Evolutionary conservation across 2,888 invertebrate genomes (phyloP), one percentile per base, ranked within the genome.

Genomic region (Andrena flavipes): DNA sequence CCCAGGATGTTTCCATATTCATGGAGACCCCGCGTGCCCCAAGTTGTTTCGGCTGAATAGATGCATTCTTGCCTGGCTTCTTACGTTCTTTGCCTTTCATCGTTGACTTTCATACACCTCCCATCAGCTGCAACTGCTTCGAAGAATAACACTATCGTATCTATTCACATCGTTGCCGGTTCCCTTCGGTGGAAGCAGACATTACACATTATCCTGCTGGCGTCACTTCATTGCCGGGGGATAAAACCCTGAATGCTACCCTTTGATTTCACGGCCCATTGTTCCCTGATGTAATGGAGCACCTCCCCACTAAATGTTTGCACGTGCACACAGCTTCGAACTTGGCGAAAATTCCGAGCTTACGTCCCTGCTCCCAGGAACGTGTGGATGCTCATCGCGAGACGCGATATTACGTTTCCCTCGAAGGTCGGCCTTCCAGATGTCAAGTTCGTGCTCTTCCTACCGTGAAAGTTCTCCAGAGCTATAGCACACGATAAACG

Each of bases 1-100:
- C 95, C 96, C 96, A 96, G 33, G 96, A 95, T 80, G 95, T 95
- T 89, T 95, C 95, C 73, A 95, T 92, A 91, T 95, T 95, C 73
- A 95, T 91, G 13, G 95, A 95, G 59, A 95, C 94, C 23, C 95
- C 94, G 16, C 87, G 90, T 51, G 90, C 77, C 75, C 87, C 87
- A 72, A 88, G 79, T n/a, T 89, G 88, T 33, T 89, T 88, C 63
- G 90, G 82, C 74, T 84, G 88, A 42, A 89, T 89, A 69, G 89
- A 81, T 90, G 88, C 89, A 51, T 64, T 67, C 70, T 60, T 76
- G n/a, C 20, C 23, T 8, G 23, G 54, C 2, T 62, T 74, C 35
- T 67, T 70, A 2, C n/a, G 26, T 16, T 84, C 80, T 70, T 80
- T 73, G 35, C 64, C 62, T 42, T 81, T 73, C 82, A 73, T 83